Evolutionary conservation across 2,888 invertebrate genomes (phyloP), one percentile per base, ranked within the genome.

Genomic region (Oligia latruncula): DNA sequence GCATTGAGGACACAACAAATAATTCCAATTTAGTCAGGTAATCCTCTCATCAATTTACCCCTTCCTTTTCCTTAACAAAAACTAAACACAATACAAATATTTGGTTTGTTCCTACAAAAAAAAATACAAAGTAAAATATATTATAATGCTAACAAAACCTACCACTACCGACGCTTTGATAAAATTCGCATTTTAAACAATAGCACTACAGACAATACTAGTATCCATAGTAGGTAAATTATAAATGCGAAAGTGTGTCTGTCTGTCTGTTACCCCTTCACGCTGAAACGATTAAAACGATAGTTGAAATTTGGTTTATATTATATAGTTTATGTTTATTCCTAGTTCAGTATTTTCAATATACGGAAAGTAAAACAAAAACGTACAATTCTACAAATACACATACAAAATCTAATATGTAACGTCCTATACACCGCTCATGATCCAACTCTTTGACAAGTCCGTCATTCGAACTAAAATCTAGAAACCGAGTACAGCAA

Each of bases 381-480:
- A 75, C 1, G n/a, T 6, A 66, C 35, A 60, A 35, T 49, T 8
- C 9, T 46, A 74, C 43, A 29, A 71, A 76, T 13, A 43, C 52
- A 60, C 43, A 68, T 40, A 75, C 43, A 81, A 46, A 60, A 71
- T 65, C 13, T 49, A n/a, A n/a, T 23, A 29, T 4, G 20, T 43
- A 60, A 5, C 40, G 3, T 64, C 23, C 35, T 52, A 23, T 74
- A 72, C 17, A 58, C 23, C 6, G 17, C 68, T 52, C 20, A 55
- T 58, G n/a, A 20, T 49, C 15, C 23, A 71, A 65, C 67, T 84
- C 71, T 55, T 43, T n/a, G 79, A 80, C 49, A 77, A 80, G 65
- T 80, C 68, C 70, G 49, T 49, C 40, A 70, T 73, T 62, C 35
- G 46, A 78, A 78, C 43, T 29, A 77, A 68, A 82, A 81, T 62